Percentiles rank a stretch among this genome's conserved stretches.
These are phyloP conservation scores for Patella caerulea DNA, from an alignment of 2,888 invertebrate genomes.

Conservation along the genomic window DNA sequence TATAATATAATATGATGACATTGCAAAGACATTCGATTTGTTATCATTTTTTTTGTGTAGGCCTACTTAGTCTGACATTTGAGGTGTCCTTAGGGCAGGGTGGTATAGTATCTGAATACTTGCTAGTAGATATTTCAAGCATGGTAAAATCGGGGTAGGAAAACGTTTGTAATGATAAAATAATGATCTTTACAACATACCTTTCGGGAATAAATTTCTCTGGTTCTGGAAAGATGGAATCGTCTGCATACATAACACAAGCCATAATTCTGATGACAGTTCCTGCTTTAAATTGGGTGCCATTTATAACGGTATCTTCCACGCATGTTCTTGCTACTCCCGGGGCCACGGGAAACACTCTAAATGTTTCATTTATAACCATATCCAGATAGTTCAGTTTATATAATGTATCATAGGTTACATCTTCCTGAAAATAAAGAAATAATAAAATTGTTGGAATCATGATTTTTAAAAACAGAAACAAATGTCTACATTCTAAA, in stretches of 20 bases:
- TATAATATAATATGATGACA: too few relatives aligned
- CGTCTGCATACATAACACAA: constrained; percentile 45
- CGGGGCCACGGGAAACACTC: constrained; percentile 48
- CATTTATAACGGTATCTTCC: constrained; percentile 45
- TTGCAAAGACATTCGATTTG: neutral
- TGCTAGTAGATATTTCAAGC: too few relatives aligned
- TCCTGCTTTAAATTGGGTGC: constrained; percentile 44
- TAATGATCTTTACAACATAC: constrained; percentile 24
- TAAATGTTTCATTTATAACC: constrained; percentile 44
- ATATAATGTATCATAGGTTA: constrained; percentile 25
- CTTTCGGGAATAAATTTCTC: constrained; percentile 53
- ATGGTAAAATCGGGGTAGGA: too few relatives aligned
- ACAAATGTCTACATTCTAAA: too few relatives aligned
- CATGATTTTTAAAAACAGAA: too few relatives aligned
- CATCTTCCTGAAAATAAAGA: constrained; percentile 33
- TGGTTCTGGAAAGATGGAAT: constrained; percentile 43
- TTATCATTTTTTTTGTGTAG: too few relatives aligned
- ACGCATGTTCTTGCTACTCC: constrained; percentile 51
- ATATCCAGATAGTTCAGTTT: constrained; percentile 45
- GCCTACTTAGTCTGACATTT: too few relatives aligned
- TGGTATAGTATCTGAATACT: too few relatives aligned
- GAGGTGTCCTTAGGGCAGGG: too few relatives aligned
- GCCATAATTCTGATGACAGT: constrained; percentile 51
- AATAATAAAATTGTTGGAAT: neutral
- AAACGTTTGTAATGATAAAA: too few relatives aligned